Base-by-base conservation (phyloP, 2,888 invertebrate genomes). In the Machimus rusticus region DNA sequence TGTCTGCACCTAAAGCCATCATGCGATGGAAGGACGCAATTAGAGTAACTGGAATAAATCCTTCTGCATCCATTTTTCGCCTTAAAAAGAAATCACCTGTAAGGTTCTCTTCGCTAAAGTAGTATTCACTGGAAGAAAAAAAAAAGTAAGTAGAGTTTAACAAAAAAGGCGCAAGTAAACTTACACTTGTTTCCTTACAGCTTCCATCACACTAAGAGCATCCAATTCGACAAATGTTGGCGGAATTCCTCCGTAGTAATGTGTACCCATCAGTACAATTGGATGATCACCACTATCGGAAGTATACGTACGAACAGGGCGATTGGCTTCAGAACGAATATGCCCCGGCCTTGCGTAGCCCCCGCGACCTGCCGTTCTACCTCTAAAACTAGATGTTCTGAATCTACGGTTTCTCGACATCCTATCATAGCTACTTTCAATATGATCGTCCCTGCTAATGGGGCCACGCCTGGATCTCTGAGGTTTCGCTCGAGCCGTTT, bases 11-110 rank as follows among this genome's bases (percentile, higher is more conserved):
- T 89, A 99, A 94, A 84, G 96, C 95, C 90, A 97, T 95, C 89
- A 99, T 97, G 90, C 99, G 95, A 93, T 98, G 98, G 94, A 99
- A 99, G 23, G 98, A 98, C 87, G 99, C 98, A 89, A 99, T 98
- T 89, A 99, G 93, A 88, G 97, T 96, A 78, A 99, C 95, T 0
- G 99, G 98, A 89, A 99, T 95, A 91, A 96, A 99, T 86, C 99
- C 99, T 91, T 98, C 96, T 2, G 95, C 93, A 90, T 98, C 97
- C 99, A 99, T 99, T 94, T 98, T 98, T 90, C 99, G 95, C 46
- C 99, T 95, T 89, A 99, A 94, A 94, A 98, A 99, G 94, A 99
- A 98, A 92, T 99, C 99, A 90, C 97, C 95, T 90, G 97, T 95
- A 87, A 99, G 94, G 94, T 99, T 99, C 91, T 99, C 99, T 89